phyloP scores from a whole-genome alignment of 2,888 invertebrate genomes.

The Tuta absoluta region DNA sequence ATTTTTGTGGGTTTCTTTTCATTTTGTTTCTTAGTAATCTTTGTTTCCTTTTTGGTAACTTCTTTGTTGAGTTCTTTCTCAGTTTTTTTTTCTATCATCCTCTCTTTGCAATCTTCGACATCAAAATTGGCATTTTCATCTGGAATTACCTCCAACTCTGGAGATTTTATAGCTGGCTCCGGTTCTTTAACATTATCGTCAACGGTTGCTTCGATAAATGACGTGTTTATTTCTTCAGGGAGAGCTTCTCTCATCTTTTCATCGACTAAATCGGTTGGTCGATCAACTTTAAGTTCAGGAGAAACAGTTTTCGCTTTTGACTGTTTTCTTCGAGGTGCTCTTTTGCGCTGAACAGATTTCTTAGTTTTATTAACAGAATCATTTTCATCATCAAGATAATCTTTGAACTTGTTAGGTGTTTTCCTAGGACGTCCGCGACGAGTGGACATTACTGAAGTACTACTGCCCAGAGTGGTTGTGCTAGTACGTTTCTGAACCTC shows the following conservation, averaged over 20 bases:
- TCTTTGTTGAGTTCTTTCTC: background rate
- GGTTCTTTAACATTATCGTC: constrained; percentile 36
- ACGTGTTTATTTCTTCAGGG: constrained; percentile 52
- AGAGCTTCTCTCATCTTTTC: constrained; percentile 58
- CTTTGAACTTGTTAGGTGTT: constrained; percentile 39
- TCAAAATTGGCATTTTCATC: constrained; percentile 33
- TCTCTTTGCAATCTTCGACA: constrained; percentile 27
- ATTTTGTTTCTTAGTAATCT: constrained; percentile 33
- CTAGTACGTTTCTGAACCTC: constrained; percentile 44
- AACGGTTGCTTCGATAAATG: constrained; percentile 45
- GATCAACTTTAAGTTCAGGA: constrained; percentile 30
- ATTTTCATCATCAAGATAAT: constrained; percentile 34
- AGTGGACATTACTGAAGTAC: constrained; percentile 41
- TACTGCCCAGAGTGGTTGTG: constrained; percentile 41
- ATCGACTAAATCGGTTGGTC: constrained; percentile 47
- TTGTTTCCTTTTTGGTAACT: constrained; percentile 6
- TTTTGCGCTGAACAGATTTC: constrained; percentile 32
- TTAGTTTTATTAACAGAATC: constrained; percentile 42
- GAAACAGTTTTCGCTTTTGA: constrained; percentile 32
- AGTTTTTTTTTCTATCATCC: constrained; percentile 22
- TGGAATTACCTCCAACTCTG: constrained; percentile 54
- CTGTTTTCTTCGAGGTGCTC: constrained; percentile 37
- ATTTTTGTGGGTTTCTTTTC: constrained; percentile 24
- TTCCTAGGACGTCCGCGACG: constrained; percentile 36
- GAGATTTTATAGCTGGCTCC: constrained; percentile 40